A percentile compares a stretch with the other conserved stretches of the same genome.
phyloP scores from a whole-genome alignment of 2,113 vertebrate genomes.

The Neotoma lepida region DNA sequence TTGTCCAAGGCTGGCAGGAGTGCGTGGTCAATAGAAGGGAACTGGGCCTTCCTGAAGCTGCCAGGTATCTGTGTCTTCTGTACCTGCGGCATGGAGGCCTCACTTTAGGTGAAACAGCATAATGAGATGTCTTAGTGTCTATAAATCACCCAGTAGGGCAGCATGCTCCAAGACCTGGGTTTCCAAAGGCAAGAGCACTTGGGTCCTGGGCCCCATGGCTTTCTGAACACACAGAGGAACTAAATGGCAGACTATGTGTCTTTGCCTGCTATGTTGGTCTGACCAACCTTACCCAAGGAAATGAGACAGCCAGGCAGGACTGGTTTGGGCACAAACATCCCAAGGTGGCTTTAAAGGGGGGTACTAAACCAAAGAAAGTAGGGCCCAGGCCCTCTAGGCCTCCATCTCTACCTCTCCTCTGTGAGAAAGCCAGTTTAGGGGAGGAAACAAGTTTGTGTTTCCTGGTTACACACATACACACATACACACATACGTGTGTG shows the following conservation, averaged over 20 bases:
- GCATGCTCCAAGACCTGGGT: background rate
- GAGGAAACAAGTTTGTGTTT: background rate
- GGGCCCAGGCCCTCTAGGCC: no score
- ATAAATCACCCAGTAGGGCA: no score
- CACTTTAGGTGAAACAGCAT: background rate
- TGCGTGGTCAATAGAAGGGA: background rate
- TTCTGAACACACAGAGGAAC: background rate
- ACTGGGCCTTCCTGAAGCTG: background rate
- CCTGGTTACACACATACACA: background rate
- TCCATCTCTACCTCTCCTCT: background rate
- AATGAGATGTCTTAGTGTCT: background rate
- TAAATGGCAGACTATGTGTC: background rate
- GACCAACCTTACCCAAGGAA: background rate
- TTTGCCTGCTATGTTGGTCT: background rate
- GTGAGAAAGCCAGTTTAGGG: background rate
- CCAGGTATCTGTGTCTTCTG: background rate
- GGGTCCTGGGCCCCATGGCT: fast-evolving
- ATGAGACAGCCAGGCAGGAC: fast-evolving
- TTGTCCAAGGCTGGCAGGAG: background rate
- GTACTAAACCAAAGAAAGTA: background rate
- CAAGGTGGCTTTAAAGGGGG: background rate
- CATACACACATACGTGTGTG: background rate
- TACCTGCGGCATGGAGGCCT: background rate
- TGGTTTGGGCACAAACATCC: background rate
- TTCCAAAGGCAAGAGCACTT: background rate